These are phyloP conservation scores for Thelaira solivaga DNA, from an alignment of 2,888 invertebrate genomes.

Conservation along the genomic window DNA sequence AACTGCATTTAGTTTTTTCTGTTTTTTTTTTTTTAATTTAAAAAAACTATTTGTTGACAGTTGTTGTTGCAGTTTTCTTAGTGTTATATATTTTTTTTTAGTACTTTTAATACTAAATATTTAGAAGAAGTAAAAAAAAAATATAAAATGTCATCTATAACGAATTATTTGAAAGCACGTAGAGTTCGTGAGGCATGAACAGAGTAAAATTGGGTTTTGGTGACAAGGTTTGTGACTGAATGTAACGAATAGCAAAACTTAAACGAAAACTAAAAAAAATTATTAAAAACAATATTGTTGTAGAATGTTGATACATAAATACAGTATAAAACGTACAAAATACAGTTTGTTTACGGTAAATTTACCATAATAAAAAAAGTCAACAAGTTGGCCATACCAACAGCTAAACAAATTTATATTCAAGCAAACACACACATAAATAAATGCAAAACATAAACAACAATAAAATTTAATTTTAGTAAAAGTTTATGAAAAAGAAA, in stretches of 20 bases:
- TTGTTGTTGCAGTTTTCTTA: background rate
- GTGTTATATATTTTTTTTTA: background rate
- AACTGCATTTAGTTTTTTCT: background rate
- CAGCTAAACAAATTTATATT: slow-evolving; percentile 12
- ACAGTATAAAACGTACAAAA: background rate
- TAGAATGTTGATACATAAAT: background rate
- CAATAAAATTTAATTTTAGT: slow-evolving; percentile 23
- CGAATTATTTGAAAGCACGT: slow-evolving; percentile 56
- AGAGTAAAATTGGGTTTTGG: slow-evolving; percentile 56
- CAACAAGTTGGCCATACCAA: slow-evolving; percentile 50
- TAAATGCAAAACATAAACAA: slow-evolving; percentile 8
- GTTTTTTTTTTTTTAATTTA: background rate
- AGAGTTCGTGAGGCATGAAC: slow-evolving; percentile 58
- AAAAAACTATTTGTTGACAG: background rate
- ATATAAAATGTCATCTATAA: slow-evolving; percentile 27
- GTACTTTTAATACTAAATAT: background rate
- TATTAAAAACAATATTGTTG: background rate
- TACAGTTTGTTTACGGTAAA: slow-evolving; percentile 55
- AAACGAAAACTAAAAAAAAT: background rate
- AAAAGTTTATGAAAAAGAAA: slow-evolving; percentile 43
- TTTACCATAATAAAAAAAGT: slow-evolving; percentile 34
- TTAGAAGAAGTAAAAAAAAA: background rate
- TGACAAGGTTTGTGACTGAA: slow-evolving; percentile 57
- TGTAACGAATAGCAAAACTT: background rate
- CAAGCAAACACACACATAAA: background rate